Evolutionary conservation across 2,888 invertebrate species (phyloP).

Genomic region (Diachrysia chrysitis): DNA sequence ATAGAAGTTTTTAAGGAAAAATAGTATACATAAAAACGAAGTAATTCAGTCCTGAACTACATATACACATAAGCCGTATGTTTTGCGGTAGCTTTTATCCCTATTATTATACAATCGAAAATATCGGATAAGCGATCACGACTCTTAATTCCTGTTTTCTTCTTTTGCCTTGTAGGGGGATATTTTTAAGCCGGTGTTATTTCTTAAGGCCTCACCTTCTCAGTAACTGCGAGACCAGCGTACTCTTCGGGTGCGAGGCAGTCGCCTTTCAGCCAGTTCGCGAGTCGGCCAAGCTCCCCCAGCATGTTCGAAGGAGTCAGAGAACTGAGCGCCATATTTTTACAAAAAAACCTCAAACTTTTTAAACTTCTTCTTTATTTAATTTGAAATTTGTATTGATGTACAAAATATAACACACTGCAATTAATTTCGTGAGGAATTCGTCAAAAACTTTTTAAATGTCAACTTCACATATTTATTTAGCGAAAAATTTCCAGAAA

Average conservation of each 20-base stretch:
- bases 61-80: no score
- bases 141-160: no score
- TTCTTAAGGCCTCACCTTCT: conserved; percentile 75
- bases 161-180: no score
- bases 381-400: conserved; percentile 14
- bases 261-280: conserved; percentile 84
- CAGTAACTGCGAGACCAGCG: conserved; percentile 81
- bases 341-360: not conserved
- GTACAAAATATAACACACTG: not conserved
- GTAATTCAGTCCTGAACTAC: no score
- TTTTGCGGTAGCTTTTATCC: no score
- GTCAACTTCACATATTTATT: conserved; percentile 25
- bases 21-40: no score
- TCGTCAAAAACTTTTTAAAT: conserved; percentile 9
- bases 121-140: no score
- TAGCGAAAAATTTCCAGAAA: conserved; percentile 20
- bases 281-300: conserved; percentile 82
- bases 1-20: no score
- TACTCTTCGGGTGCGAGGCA: conserved; percentile 81
- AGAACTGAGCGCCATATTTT: conserved; percentile 80
- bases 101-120: no score
- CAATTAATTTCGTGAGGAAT: not conserved
- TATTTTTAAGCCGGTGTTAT: no score
- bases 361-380: conserved; percentile 15
- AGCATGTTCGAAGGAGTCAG: conserved; percentile 81